Evolutionary conservation across 2,888 invertebrate species (phyloP).

Genomic region (Mimachlamys varia): DNA sequence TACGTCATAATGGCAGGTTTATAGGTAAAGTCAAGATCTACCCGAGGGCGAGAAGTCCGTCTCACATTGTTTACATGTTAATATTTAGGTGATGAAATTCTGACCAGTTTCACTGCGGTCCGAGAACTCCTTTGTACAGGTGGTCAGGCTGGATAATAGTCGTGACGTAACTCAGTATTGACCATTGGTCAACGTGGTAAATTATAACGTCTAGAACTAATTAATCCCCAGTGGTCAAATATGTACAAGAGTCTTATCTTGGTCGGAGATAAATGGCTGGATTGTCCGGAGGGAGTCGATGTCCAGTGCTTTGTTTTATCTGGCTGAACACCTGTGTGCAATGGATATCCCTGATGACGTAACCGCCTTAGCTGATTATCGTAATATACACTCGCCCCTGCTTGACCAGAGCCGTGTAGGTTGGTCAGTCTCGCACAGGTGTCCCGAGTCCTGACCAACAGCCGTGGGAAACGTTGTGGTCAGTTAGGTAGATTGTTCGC

Average conservation of each 20-base stretch:
- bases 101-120: background rate
- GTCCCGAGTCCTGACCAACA: background rate
- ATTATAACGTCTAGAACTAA: conserved; percentile 15
- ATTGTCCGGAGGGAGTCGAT: conserved; percentile 28
- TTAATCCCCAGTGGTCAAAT: conserved; percentile 30
- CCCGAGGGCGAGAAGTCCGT: background rate
- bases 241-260: conserved; percentile 31
- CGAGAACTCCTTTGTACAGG: background rate
- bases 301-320: conserved; percentile 9
- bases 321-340: conserved; percentile 23
- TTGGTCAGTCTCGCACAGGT: conserved; percentile 9
- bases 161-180: background rate
- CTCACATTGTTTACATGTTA: conserved; percentile 13
- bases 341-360: background rate
- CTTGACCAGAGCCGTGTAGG: background rate
- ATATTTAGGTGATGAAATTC: background rate
- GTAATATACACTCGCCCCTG: conserved; percentile 1
- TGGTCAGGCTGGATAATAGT: conserved; percentile 12
- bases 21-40: background rate
- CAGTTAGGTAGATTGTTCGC: background rate
- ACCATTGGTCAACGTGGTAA: conserved; percentile 23
- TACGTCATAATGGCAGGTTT: conserved; percentile 24
- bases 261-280: conserved; percentile 7
- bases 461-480: conserved; percentile 34
- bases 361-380: conserved; percentile 3